Evolutionary conservation across 2,113 vertebrate genomes (phyloP), one percentile per base, ranked within the genome.

Genomic region (Falcunculus frontatus): DNA sequence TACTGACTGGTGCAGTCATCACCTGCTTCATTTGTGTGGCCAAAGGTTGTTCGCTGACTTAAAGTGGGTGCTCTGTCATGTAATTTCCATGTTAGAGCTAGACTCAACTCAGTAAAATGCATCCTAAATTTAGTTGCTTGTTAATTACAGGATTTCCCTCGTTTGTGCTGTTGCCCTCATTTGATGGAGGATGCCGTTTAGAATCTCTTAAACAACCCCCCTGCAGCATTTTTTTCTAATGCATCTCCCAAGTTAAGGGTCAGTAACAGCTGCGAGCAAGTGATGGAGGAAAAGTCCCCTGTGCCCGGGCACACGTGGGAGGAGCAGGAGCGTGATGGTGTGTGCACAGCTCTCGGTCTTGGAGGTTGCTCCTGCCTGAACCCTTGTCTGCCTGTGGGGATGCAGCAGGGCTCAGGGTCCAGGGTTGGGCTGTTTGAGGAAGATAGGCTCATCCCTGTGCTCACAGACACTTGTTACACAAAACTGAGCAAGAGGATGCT

Each of bases 321-420:
- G 47, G 13, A 57, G 33, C 6, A 1, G n/a, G 25, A 21, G 4
- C 64, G 16, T 0, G 0, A 2, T 4, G 59, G 29, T 25, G 22
- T 0, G 3, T 15, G 52, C 1, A 2, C 29, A 46, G 60, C n/a
- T 22, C 5, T 37, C 8, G 12, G 20, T 16, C 30, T 27, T 10
- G 16, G 32, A 46, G 7, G 5, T 0, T 10, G n/a, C 6, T 85
- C 56, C 59, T 79, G 35, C 57, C 52, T 21, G 52, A 39, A 2
- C 30, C 39, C 14, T 12, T 13, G 21, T 49, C 46, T 21, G 13
- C 13, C 32, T 62, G 60, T 0, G 2, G 41, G 57, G 50, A 8
- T 25, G 32, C 50, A 81, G 78, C 37, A 3, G 19, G 6, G 13
- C 29, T 7, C 20, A 7, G 17, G 26, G 14, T 9, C 42, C 2